A percentile compares a stretch with the other conserved stretches of the same genome.
These are phyloP conservation scores for Pangasius krempfi DNA, from an alignment of 2,797 vertebrate genomes.

Conservation along the genomic window DNA sequence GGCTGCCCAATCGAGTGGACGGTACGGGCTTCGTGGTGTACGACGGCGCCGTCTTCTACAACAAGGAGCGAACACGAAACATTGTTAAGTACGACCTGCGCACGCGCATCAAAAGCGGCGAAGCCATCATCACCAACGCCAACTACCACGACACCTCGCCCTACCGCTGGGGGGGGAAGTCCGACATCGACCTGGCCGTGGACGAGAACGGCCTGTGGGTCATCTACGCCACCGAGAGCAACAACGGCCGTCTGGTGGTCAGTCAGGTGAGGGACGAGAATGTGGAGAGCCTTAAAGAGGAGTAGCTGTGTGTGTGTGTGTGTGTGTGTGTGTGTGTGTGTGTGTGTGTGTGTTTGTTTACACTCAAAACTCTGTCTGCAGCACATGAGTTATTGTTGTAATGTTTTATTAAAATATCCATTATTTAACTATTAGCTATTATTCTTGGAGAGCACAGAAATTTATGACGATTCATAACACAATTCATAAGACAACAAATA, in stretches of 20 bases:
- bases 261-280: slow-evolving; percentile 82
- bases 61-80: slow-evolving; percentile 94
- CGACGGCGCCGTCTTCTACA: slow-evolving; percentile 94
- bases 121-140: slow-evolving; percentile 90
- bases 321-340: slow-evolving; percentile 12
- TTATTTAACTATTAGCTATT: not conserved
- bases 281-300: not conserved
- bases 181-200: slow-evolving; percentile 92
- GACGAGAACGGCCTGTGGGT: slow-evolving; percentile 96
- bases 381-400: not conserved
- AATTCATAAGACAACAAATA: not conserved
- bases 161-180: slow-evolving; percentile 95
- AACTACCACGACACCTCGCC: slow-evolving; percentile 96
- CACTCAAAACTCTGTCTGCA: slow-evolving; percentile 18
- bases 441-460: not conserved
- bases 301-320: not conserved
- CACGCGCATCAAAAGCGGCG: slow-evolving; percentile 94
- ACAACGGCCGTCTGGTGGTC: slow-evolving; percentile 89
- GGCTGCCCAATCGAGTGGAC: slow-evolving; percentile 91
- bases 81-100: slow-evolving; percentile 92
- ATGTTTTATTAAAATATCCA: not conserved
- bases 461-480: not conserved
- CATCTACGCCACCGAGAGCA: slow-evolving; percentile 91
- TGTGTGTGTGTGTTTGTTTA: not conserved
- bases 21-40: slow-evolving; percentile 95